Conservation (phyloP, 30 jellyfish, hydroid and myxozoan species). For the Cassiopea andromeda region DNA sequence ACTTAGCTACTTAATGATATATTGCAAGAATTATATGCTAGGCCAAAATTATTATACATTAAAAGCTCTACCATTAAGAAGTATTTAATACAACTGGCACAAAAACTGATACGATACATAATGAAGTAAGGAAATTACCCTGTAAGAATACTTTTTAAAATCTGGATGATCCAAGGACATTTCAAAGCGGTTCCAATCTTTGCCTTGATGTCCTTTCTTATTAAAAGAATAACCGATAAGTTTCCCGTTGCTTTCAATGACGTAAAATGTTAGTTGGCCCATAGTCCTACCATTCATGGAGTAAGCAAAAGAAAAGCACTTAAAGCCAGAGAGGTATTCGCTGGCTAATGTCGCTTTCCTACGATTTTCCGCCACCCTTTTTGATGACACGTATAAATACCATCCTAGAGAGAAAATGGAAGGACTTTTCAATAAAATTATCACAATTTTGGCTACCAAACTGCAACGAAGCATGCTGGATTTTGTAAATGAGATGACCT, state of each 20-base stretch:
- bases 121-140: neutral
- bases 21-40: no score
- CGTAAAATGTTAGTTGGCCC: conserved; percentile 30
- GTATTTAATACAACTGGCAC: no score
- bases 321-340: conserved; percentile 32
- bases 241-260: conserved; percentile 8
- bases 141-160: conserved; percentile 30
- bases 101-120: no score
- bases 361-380: neutral
- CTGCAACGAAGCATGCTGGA: no score
- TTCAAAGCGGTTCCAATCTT: conserved; percentile 62
- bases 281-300: conserved; percentile 61
- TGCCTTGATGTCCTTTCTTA: conserved; percentile 73
- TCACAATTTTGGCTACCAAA: no score
- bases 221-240: conserved; percentile 23
- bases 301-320: conserved; percentile 68
- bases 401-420: conserved; percentile 2
- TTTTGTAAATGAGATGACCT: no score
- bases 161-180: conserved; percentile 20
- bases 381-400: conserved; percentile 33
- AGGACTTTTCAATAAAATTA: no score
- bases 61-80: no score
- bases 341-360: conserved; percentile 20
- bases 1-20: no score
- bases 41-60: no score